Evolutionary conservation across 2,888 invertebrate species (phyloP).

Genomic region (Homarus gammarus): DNA sequence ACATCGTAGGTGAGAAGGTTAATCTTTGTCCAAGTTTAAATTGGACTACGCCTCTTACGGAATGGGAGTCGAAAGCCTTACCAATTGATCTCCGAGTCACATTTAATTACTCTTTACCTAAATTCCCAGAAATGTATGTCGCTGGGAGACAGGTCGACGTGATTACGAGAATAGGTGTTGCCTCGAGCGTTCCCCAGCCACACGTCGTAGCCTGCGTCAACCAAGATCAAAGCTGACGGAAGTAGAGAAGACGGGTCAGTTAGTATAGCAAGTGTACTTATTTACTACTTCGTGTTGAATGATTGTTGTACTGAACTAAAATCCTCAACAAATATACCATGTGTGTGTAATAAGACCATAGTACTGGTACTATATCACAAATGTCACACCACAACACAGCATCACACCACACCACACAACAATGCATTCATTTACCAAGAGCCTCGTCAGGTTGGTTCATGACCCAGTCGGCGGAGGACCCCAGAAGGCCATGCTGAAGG

Average conservation of each 20-base stretch:
- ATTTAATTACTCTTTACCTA: too few relatives aligned
- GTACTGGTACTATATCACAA: too few relatives aligned
- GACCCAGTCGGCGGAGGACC: slow-evolving; percentile 87
- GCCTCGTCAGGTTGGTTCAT: slow-evolving; percentile 85
- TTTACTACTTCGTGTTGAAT: background rate
- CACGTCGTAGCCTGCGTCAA: slow-evolving; percentile 86
- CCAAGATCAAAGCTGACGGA: slow-evolving; percentile 81
- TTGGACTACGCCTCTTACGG: too few relatives aligned
- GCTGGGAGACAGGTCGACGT: slow-evolving; percentile 79
- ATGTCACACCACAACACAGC: too few relatives aligned
- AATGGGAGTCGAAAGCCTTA: too few relatives aligned
- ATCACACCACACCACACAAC: too few relatives aligned
- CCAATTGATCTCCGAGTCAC: too few relatives aligned
- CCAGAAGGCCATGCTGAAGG: slow-evolving; percentile 84
- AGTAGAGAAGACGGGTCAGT: too few relatives aligned
- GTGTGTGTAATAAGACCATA: too few relatives aligned
- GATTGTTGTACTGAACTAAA: too few relatives aligned
- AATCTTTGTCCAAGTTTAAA: too few relatives aligned
- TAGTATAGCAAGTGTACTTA: background rate
- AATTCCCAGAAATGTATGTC: slow-evolving; percentile 85
- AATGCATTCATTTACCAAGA: slow-evolving; percentile 84
- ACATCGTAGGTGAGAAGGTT: too few relatives aligned
- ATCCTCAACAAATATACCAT: background rate
- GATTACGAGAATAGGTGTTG: slow-evolving; percentile 84
- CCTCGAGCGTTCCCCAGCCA: slow-evolving; percentile 92